A percentile compares a stretch with the other conserved stretches of the same genome.
These are phyloP conservation scores for Sylvietta virens DNA, from an alignment of 2,113 vertebrate genomes.

Conservation along the genomic window DNA sequence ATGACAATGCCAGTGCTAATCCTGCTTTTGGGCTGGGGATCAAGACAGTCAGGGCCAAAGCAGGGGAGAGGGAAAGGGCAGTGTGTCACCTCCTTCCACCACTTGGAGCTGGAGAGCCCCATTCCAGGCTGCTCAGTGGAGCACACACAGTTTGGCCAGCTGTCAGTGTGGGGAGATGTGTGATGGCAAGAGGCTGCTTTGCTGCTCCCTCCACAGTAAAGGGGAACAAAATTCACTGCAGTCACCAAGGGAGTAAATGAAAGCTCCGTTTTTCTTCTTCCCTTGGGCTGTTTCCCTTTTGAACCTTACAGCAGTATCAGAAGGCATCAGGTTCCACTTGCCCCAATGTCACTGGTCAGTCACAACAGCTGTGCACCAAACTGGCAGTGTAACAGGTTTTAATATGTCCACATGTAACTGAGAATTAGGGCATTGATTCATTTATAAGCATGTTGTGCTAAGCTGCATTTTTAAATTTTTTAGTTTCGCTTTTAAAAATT, in stretches of 20 bases:
- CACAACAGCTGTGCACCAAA: not conserved
- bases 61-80: not conserved
- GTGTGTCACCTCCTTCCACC: not conserved
- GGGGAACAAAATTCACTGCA: not conserved
- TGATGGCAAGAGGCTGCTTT: not conserved
- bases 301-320: not conserved
- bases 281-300: not conserved
- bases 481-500: not conserved
- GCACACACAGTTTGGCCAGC: not conserved
- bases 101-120: not conserved
- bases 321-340: not conserved
- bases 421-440: not conserved
- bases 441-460: not conserved
- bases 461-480: not conserved
- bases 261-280: not conserved
- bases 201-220: not conserved
- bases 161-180: not conserved
- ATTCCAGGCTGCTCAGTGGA: not conserved
- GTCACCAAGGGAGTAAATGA: not conserved
- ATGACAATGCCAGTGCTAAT: rapidly evolving
- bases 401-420: rapidly evolving
- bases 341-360: no score
- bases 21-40: not conserved
- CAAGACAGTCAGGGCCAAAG: rapidly evolving
- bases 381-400: not conserved